Evolutionary conservation across 2,888 invertebrate species (phyloP), one percentile per base, ranked within the genome.

Genomic region (Eristalis tenax): DNA sequence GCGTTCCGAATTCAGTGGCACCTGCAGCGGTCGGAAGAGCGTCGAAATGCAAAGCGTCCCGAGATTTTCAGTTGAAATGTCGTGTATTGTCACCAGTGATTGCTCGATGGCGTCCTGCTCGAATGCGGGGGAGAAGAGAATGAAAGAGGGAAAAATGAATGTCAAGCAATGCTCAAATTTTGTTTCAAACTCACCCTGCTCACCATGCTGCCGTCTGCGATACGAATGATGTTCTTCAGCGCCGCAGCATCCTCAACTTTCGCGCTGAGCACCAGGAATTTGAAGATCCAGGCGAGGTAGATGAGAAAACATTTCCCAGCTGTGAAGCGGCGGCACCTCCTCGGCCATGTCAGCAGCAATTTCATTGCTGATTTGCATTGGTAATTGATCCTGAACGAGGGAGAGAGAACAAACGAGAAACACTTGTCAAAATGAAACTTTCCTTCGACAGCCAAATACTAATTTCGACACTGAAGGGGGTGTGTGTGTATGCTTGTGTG

Each of bases 31-130:
- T 73, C 95, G 95, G 93, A 95, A 96, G 26, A 94, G 94, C 90
- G 96, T 95, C 6, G 96, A 95, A 88, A 96, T 95, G 92, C 96
- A 96, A 80, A 96, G 93, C 15, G 95, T 94, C 13, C 96, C 96
- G 80, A 96, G 94, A 88, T 96, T 96, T 89, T 95, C 95, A 13
- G 95, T 95, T 50, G 96, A 95, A 89, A 96, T 96, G 89, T 96
- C 96, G 93, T 97, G 96, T 89, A 97, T 96, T 85, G 95, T 94
- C 87, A 95, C 95, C 90, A 97, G 93, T 2, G 96, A 96, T 61
- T 95, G 94, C 90, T 96, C 96, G 90, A 95, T 93, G 91, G 94
- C 94, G 90, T 95, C 94, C 95, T 95, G 91, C n/a, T 2, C 13
- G 32, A 26, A 26, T 26, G 32, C 32, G 8, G 32, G 13, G 38